Evolutionary conservation across 2,888 invertebrate genomes (phyloP).

Genomic region (Eristalis arbustorum): DNA sequence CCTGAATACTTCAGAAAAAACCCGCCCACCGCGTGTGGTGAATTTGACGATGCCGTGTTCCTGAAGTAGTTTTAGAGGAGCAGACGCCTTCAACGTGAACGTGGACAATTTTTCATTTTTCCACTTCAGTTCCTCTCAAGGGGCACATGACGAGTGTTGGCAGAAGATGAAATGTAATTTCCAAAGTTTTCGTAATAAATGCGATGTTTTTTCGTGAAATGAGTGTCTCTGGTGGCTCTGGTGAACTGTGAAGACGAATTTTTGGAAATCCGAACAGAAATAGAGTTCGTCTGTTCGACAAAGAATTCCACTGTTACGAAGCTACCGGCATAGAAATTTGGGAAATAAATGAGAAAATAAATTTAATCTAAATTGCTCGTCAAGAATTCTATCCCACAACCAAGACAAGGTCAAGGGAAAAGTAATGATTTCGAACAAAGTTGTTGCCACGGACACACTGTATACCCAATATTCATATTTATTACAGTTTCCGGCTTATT

Average conservation of each 20-base stretch:
- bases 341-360: no score
- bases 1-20: conserved; percentile 30
- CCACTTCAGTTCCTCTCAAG: not conserved
- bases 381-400: no score
- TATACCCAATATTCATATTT: no score
- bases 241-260: not conserved
- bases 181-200: not conserved
- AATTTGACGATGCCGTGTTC: not conserved
- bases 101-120: not conserved
- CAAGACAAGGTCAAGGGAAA: no score
- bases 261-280: not conserved
- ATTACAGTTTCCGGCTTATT: no score
- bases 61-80: no score
- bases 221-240: not conserved
- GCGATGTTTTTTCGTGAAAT: not conserved
- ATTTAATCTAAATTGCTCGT: no score
- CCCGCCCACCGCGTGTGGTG: not conserved
- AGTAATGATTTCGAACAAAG: no score
- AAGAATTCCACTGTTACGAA: not conserved
- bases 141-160: not conserved
- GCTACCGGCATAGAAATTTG: no score
- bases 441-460: no score
- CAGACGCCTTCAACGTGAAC: not conserved
- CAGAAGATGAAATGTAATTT: not conserved
- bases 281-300: not conserved